phyloP scores from a whole-genome alignment of 2,113 vertebrate species.

The Ictalurus furcatus region DNA sequence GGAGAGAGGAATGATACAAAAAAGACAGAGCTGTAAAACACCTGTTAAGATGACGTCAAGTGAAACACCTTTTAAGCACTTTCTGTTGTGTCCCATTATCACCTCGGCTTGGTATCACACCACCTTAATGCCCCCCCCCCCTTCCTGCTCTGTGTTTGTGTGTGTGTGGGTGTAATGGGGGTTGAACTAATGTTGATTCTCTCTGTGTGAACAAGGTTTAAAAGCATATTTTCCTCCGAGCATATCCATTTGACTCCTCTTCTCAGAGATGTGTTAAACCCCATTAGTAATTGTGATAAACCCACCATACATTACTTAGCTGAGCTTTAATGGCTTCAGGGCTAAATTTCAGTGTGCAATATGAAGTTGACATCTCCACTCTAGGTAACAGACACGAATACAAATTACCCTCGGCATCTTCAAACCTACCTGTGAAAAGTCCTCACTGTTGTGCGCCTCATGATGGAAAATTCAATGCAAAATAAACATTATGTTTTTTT shows the following conservation, averaged over 20 bases:
- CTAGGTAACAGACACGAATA: constrained; percentile 50
- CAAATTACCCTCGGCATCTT: constrained; percentile 14
- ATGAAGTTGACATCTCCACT: constrained; percentile 35
- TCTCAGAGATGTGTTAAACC: constrained; percentile 34
- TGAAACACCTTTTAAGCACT: constrained; percentile 32
- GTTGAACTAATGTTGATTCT: constrained; percentile 23
- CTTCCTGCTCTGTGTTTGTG: not conserved
- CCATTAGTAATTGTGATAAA: constrained; percentile 37
- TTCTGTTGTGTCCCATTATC: constrained; percentile 30
- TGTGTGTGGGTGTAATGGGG: constrained; percentile 13
- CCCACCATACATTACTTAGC: constrained; percentile 13
- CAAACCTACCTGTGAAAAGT: not conserved
- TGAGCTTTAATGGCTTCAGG: constrained; percentile 29
- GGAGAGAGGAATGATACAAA: not conserved
- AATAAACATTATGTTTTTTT: constrained; percentile 29
- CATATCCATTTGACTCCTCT: constrained; percentile 13
- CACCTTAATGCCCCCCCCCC: not conserved
- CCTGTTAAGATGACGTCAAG: constrained; percentile 24
- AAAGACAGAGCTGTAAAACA: constrained; percentile 13
- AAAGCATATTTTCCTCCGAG: constrained; percentile 17
- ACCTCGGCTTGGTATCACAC: not conserved
- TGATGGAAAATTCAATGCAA: constrained; percentile 29
- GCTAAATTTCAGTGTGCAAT: constrained; percentile 10
- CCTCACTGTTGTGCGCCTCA: not conserved
- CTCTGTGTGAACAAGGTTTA: constrained; percentile 32